Base-by-base conservation (phyloP, 2,113 vertebrate species). In the Poecilia latipinna region DNA sequence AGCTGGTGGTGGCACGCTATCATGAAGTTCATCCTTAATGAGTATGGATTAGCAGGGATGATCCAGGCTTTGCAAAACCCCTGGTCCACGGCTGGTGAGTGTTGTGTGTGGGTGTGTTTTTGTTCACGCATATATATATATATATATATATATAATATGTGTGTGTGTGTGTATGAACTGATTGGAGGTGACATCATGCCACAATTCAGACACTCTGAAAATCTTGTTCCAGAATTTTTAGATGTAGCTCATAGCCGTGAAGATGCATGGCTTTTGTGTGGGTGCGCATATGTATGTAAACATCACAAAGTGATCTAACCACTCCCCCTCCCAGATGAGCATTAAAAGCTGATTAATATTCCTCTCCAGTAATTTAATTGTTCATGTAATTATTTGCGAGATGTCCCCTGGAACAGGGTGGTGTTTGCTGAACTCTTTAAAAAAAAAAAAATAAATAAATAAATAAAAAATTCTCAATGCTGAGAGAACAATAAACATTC, bases 1-100 rank as follows among this genome's bases (percentile, higher is more conserved):
- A 75, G 77, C 76, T 67, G 86, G 26, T 84, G 75, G 87, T 79
- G 85, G 84, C 76, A 86, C 19, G 80, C 91, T 95, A 94, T 95
- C 93, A 92, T 92, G 88, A 74, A 90, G 92, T 93, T 94, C 90
- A 92, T 94, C 90, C 92, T 91, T 95, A 95, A 95, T 95, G 93
- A 95, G 93, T 79, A 74, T 85, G 91, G 94, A 95, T 95, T 95
- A 95, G 88, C 84, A 71, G 72, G 93, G 93, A 95, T 95, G 93
- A 95, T 94, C 95, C 84, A 26, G 89, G 94, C 90, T 94, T 94
- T 95, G 88, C 88, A 77, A 82, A 91, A 90, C 86, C 89, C 82
- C 86, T 76, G 85, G 90, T 91, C 88, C 87, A 80, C 74, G 54
- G 77, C 82, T 82, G 78, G 63, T 68, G 74, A 65, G 72, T 65